Evolutionary conservation across 2,797 vertebrate genomes (phyloP).

Genomic region (Serranus cabrilla): DNA sequence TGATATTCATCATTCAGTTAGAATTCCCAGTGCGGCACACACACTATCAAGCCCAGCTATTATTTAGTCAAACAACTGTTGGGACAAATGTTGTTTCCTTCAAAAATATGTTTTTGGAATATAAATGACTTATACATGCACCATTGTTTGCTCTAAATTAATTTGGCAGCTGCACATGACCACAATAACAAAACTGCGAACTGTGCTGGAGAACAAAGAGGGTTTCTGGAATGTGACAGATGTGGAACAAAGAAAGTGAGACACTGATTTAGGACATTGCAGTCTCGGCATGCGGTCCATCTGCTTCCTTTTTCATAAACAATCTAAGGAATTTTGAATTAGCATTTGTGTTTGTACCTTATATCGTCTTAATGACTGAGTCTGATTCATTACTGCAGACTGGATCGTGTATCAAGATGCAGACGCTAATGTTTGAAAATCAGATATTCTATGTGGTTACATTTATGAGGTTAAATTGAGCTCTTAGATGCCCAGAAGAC

Average conservation of each 20-base stretch:
- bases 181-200: slow-evolving; percentile 20
- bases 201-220: slow-evolving; percentile 28
- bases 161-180: slow-evolving; percentile 46
- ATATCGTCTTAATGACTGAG: not conserved
- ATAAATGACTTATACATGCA: slow-evolving; percentile 38
- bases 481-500: not conserved
- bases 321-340: slow-evolving; percentile 43
- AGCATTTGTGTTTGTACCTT: slow-evolving; percentile 20
- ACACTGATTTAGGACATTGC: slow-evolving; percentile 58
- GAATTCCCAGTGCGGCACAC: not conserved
- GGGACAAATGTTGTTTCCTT: slow-evolving; percentile 19
- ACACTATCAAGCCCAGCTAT: slow-evolving; percentile 5
- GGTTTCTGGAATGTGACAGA: slow-evolving; percentile 58
- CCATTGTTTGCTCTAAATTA: slow-evolving; percentile 47
- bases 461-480: not conserved
- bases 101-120: slow-evolving; percentile 28
- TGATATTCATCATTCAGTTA: slow-evolving; percentile 22
- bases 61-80: slow-evolving; percentile 43
- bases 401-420: not conserved
- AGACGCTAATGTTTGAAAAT: not conserved
- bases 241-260: slow-evolving; percentile 49
- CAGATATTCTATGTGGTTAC: not conserved
- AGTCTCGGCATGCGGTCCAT: slow-evolving; percentile 53
- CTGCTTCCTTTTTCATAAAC: slow-evolving; percentile 44
- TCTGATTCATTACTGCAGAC: not conserved